Conservation (phyloP, 2,797 vertebrate species). For the Ateles fusciceps region DNA sequence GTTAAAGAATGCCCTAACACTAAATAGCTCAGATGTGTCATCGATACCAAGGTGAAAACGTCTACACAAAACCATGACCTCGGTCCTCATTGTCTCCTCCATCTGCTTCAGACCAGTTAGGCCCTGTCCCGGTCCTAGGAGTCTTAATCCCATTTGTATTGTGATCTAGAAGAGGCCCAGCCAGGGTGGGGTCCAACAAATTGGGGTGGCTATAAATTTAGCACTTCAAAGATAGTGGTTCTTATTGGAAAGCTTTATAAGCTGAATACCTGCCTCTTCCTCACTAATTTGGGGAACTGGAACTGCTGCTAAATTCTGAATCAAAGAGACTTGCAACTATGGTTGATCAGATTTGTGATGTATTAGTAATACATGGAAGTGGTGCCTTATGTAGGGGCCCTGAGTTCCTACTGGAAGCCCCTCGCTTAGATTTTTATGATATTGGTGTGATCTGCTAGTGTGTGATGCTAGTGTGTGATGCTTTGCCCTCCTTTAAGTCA, state of each 20-base stretch:
- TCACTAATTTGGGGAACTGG: background rate
- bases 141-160: background rate
- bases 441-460: background rate
- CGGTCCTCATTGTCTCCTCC: background rate
- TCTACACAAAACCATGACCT: background rate
- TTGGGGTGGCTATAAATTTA: background rate
- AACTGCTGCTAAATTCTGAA: background rate
- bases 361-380: background rate
- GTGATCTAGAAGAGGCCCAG: background rate
- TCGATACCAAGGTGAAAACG: slow-evolving; percentile 8
- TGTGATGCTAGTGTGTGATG: background rate
- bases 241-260: slow-evolving; percentile 2
- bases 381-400: background rate
- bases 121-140: background rate
- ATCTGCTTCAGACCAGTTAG: background rate
- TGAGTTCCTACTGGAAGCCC: background rate
- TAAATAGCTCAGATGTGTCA: background rate
- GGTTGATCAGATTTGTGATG: background rate
- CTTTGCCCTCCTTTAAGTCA: background rate
- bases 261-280: background rate
- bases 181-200: background rate
- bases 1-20: slow-evolving; percentile 5
- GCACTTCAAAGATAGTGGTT: background rate
- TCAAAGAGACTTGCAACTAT: background rate
- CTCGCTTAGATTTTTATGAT: background rate